A percentile compares a stretch with the other conserved stretches of the same genome.
phyloP scores from a whole-genome alignment of 2,888 invertebrate genomes.

The Apodemia hepburni region DNA sequence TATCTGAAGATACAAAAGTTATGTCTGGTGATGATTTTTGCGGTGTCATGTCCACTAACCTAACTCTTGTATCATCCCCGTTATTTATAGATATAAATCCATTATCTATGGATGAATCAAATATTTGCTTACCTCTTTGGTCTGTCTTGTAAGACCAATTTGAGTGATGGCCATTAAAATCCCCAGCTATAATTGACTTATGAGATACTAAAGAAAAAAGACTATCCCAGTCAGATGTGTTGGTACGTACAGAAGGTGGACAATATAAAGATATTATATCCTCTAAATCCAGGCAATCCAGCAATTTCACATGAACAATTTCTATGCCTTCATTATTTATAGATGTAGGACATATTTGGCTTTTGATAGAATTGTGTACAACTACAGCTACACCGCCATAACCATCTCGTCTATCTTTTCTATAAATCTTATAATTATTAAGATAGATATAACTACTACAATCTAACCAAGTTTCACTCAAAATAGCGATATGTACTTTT shows the following conservation, averaged over 20 bases:
- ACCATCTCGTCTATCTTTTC: conserved; percentile 3
- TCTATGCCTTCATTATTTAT: conserved; percentile 12
- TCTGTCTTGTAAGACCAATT: conserved; percentile 18
- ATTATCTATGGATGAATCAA: conserved; percentile 16
- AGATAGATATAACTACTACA: neutral
- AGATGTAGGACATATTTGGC: neutral
- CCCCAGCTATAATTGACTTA: conserved; percentile 17
- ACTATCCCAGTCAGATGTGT: conserved; percentile 19
- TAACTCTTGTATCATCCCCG: conserved; percentile 5
- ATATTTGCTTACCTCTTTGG: conserved; percentile 18
- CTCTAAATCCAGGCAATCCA: conserved; percentile 8
- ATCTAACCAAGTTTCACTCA: conserved; percentile 14
- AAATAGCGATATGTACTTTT: conserved; percentile 11
- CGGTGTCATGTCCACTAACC: conserved; percentile 1
- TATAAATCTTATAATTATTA: conserved; percentile 6
- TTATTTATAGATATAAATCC: conserved; percentile 17
- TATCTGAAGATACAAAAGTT: conserved; percentile 25
- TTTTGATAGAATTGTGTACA: conserved; percentile 14
- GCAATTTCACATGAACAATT: conserved; percentile 9
- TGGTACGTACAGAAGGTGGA: conserved; percentile 17
- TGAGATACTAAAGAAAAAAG: conserved; percentile 14
- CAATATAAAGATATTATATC: conserved; percentile 23
- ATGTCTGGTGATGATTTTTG: conserved; percentile 22
- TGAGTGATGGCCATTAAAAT: conserved; percentile 22
- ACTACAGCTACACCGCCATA: conserved; percentile 20